Evolutionary conservation across 2,113 vertebrate genomes (phyloP), one percentile per base, ranked within the genome.

Genomic region (Electrona antarctica): DNA sequence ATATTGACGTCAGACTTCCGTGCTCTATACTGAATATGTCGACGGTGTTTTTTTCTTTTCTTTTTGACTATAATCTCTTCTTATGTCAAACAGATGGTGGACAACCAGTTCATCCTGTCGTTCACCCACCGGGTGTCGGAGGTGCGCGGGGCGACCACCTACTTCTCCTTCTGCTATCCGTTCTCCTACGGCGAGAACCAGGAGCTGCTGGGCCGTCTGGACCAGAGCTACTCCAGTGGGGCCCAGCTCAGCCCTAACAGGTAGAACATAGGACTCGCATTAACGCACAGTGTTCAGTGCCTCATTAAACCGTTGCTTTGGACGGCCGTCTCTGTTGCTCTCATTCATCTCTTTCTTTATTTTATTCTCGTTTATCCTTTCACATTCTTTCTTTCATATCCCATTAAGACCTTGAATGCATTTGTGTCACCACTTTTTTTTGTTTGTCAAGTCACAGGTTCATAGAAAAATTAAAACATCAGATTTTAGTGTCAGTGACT

Each of bases 101-200:
- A 98, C 65, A 92, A 94, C 8, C 97, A 98, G 90, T 99, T 99
- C 64, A 92, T 96, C 66, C 91, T 99, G 49, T 97, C 97, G 33
- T 99, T 99, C 52, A 94, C 93, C 62, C 97, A 99, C 76, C 97
- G 97, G 60, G 93, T 98, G 67, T 76, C 93, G 83, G 97, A 99
- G 61, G 92, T 92, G 79, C 94, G 93, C 0, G 96, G 95, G 2
- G 91, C 95, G 63, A 96, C 94, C 83, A 96, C 97, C 71, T 99
- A 93, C 91, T 99, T 99, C 73, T 95, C 97, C 82, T 99, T 99
- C 93, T 99, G 96, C 80, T 99, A 94, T 88, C 98, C 97, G 0
- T 98, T 98, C 90, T 97, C 98, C 3, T 99, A 99, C 85, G 88
- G 83, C 0, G 96, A 99, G 89, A 95, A 95, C 88, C 97, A 99